Evolutionary conservation across 2,888 invertebrate genomes (phyloP), one percentile per base, ranked within the genome.

Genomic region (Cerastis rubricosa): DNA sequence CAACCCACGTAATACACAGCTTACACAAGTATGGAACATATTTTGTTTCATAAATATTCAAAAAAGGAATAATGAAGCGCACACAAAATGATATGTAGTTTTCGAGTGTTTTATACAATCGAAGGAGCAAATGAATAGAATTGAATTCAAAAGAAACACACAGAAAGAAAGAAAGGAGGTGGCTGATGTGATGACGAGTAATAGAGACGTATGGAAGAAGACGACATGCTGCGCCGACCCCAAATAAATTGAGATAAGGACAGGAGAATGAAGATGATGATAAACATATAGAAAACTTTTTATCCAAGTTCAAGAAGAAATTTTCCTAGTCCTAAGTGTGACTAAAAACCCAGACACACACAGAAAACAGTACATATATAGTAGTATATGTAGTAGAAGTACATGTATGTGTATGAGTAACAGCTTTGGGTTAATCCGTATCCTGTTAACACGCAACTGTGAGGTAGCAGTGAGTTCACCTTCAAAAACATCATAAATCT

Each of bases 401-500:
- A n/a, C n/a, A n/a, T n/a, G n/a, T n/a, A n/a, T n/a, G n/a, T 22
- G 22, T 25, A 73, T 40, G 6, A 47, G 45, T 29, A 77, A 47
- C 22, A 35, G 19, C 40, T 65, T 49, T 19, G 19, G 43, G 17
- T 76, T 45, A 76, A 76, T 61, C 45, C 35, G 9, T 35, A 45
- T 17, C 35, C 40, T 61, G 49, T 51, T 61, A 61, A 66, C 68
- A 68, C 69, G 61, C 69, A 61, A 61, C 51, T n/a, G 5, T 76
- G 14, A 40, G 47, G 57, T 57, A 49, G 40, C 51, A 47, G n/a
- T 45, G 49, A 45, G 35, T 69, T 76, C 69, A 59, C 68, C 51
- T 61, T 70, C 35, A 25, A 45, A 68, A 51, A 61, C 69, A 69
- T 25, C 35, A 69, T 78, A 70, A 51, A 69, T 76, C 61, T 61